Percentiles rank a stretch among this genome's conserved stretches.
Evolutionary conservation across 1,140 invertebrate genomes (phyloP).

Genomic region (Drosophila subobscura): DNA sequence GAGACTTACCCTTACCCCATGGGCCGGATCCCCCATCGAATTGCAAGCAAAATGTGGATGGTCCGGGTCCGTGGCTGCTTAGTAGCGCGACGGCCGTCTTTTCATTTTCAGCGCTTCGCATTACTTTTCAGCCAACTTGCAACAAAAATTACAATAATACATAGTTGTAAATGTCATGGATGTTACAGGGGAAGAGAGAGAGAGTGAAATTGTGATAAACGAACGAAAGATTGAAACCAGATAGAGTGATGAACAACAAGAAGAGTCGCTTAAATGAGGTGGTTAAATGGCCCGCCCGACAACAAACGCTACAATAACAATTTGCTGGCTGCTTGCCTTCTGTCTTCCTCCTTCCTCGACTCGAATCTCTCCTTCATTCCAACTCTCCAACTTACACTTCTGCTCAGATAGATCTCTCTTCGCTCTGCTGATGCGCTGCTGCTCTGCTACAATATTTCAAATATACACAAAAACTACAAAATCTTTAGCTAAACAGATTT

Average conservation of each 20-base stretch:
- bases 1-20: constrained; percentile 70
- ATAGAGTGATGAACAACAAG: constrained; percentile 18
- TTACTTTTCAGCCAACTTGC: constrained; percentile 77
- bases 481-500: constrained; percentile 21
- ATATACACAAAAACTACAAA: constrained; percentile 30
- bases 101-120: constrained; percentile 70
- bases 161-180: constrained; percentile 55
- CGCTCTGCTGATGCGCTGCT: constrained; percentile 20
- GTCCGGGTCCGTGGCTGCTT: constrained; percentile 50
- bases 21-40: constrained; percentile 4
- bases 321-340: constrained; percentile 29
- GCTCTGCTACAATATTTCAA: constrained; percentile 23
- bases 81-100: constrained; percentile 54
- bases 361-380: no score
- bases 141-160: constrained; percentile 78
- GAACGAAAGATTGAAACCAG: constrained; percentile 25
- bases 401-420: constrained; percentile 14
- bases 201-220: constrained; percentile 51
- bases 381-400: constrained; percentile 9
- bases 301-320: constrained; percentile 31
- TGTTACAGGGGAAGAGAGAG: constrained; percentile 22
- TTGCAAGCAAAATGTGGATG: constrained; percentile 21
- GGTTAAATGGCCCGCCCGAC: constrained; percentile 27
- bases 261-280: constrained; percentile 13
- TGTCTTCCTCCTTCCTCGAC: no score